Evolutionary conservation across 2,797 vertebrate genomes (phyloP), one percentile per base, ranked within the genome.

Genomic region (Ctenopoma kingsleyae): DNA sequence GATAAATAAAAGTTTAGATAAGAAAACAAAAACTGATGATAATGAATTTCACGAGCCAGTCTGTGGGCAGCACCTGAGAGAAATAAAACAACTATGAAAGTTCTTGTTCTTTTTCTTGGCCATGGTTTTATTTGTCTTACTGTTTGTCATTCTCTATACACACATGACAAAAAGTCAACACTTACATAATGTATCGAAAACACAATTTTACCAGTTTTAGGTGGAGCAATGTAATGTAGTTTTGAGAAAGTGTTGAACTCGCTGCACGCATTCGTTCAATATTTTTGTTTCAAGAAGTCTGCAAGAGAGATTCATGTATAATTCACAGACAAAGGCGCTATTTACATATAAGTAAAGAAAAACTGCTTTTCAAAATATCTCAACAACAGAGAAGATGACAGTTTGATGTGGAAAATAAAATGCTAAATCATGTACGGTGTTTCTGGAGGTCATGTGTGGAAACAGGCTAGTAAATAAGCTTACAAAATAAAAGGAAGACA

Each of bases 371-470:
- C 35, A 51, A 59, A 82, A 79, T 44, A 27, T 23, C 49, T 58
- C 40, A 0, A 7, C 54, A 67, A 50, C 40, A 35, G 36, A 66
- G 22, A 51, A 25, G 38, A 7, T 71, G 60, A 68, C 47, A 70
- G 74, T 78, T 79, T 84, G 72, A 81, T 83, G 67, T 74, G 62
- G 47, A 67, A 44, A 80, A 81, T 75, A 23, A 85, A 81, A 75
- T 77, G 59, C 62, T 58, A 67, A 81, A 68, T 67, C 40, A 22
- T 55, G 60, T 48, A 62, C 59, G 41, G 17, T 50, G 25, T 57
- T 47, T 64, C 38, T 8, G 22, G 56, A 53, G 30, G 60, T 52
- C 35, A 58, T 11, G 47, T 30, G 5, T 58, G 43, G 52, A 62
- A 80, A 73, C n/a, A 36, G 25, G 67, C 12, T 67, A 56, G 22